These are phyloP conservation scores for Otus sunia DNA, from an alignment of 2,113 vertebrate species.

Conservation along the genomic window DNA sequence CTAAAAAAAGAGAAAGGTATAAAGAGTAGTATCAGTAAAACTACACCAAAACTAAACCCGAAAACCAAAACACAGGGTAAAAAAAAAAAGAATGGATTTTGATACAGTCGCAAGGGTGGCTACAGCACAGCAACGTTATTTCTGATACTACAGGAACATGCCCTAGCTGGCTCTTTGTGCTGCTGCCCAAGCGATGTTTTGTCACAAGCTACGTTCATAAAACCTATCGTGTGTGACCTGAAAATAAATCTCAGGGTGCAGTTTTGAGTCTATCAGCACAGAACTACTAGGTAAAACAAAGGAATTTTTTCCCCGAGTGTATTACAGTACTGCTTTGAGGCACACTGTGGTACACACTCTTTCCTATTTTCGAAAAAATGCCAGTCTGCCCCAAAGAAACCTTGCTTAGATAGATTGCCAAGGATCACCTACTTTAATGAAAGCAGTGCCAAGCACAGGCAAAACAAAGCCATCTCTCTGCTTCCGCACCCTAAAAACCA, in stretches of 20 bases:
- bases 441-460: background rate
- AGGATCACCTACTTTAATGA: background rate
- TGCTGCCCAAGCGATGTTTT: background rate
- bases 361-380: background rate
- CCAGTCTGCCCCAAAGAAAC: background rate
- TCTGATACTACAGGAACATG: background rate
- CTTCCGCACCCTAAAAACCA: background rate
- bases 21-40: background rate
- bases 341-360: rapidly evolving
- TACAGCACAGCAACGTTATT: background rate
- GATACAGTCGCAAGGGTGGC: background rate
- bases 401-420: background rate
- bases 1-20: background rate
- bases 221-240: background rate
- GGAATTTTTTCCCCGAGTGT: background rate
- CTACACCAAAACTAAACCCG: background rate
- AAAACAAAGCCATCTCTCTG: background rate
- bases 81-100: background rate
- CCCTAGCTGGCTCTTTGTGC: background rate
- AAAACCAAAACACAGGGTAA: background rate
- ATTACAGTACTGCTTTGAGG: background rate
- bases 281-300: background rate
- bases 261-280: background rate
- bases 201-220: background rate
- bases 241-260: background rate